Percentiles rank a stretch among this genome's conserved stretches.
Evolutionary conservation across 2,797 vertebrate genomes (phyloP).

Genomic region (Molossus molossus): DNA sequence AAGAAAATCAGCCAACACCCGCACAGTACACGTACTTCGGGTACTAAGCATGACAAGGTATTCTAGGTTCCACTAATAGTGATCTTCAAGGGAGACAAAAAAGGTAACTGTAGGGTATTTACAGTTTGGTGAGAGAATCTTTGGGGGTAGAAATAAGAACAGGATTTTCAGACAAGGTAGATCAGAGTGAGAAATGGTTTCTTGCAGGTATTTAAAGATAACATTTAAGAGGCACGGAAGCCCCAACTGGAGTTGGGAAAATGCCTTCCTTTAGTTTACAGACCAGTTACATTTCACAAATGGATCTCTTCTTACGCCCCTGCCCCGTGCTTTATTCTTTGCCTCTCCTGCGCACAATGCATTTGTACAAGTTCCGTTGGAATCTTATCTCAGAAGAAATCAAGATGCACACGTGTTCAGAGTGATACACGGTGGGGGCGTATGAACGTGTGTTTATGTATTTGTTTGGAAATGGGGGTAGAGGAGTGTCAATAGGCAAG

Average conservation of each 20-base stretch:
- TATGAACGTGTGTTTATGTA: neutral
- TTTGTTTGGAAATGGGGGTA: constrained; percentile 20
- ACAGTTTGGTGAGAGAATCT: constrained; percentile 22
- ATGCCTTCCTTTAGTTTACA: neutral
- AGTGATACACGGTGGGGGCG: neutral
- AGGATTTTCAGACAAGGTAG: neutral
- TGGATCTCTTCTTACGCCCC: neutral
- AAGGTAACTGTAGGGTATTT: neutral
- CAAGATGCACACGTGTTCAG: neutral
- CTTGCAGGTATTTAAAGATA: neutral
- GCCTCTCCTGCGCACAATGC: neutral
- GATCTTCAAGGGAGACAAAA: neutral
- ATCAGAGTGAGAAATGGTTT: neutral
- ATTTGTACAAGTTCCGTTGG: neutral
- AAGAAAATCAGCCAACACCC: neutral
- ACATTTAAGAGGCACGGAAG: neutral
- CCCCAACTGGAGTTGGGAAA: neutral
- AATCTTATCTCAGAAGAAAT: constrained; percentile 51
- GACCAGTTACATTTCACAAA: neutral
- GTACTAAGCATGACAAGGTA: neutral
- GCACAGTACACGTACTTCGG: neutral
- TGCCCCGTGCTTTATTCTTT: neutral
- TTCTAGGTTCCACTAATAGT: neutral
- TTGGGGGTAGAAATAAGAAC: neutral
- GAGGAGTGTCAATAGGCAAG: neutral